Evolutionary conservation across 2,888 invertebrate species (phyloP), one percentile per base, ranked within the genome.

Genomic region (Stenichneumon culpator): DNA sequence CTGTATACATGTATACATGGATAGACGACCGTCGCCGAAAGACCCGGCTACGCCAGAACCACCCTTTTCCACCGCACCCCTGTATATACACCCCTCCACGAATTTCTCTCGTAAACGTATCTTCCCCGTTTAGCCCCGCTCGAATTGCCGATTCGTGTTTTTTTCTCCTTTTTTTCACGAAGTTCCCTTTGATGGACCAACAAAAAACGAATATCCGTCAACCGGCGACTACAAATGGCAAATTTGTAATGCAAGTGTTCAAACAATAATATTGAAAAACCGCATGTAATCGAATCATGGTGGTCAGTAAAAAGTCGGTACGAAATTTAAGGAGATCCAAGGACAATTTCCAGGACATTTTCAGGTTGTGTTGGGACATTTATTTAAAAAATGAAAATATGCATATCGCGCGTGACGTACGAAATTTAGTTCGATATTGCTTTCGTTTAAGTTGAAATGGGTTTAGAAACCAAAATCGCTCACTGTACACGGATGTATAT

Each of bases 21-120:
- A 70, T 47, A 79, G 47, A 39, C 60, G 69, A 57, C 47, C 54
- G 69, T 60, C 79, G 44, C 47, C 79, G 57, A 63, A 63, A 60
- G 70, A 69, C 47, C 69, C 16, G n/a, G 19, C 57, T 69, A 54
- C 54, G 28, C 68, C 68, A 11, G 57, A 79, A 32, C 47, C 50
- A 47, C 79, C 69, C 50, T 47, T 60, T 70, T 69, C 68, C 70
- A 36, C 50, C 70, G 70, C 57, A 36, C 70, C 69, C 63, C 69
- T 32, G 28, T 52, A 47, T 50, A 32, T 14, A 32, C n/a, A 63
- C 25, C 75, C n/a, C 47, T 50, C 36, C 36, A 65, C 50, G 65
- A 36, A 65, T 28, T 75, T 65, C 32, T 47, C 63, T 32, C 63
- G 36, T 32, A 36, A 67, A 22, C 22, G 63, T 47, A 50, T 50